A percentile compares a stretch with the other conserved stretches of the same genome.
These are phyloP conservation scores for Fringilla coelebs DNA, from an alignment of 2,797 vertebrate genomes.

Conservation along the genomic window DNA sequence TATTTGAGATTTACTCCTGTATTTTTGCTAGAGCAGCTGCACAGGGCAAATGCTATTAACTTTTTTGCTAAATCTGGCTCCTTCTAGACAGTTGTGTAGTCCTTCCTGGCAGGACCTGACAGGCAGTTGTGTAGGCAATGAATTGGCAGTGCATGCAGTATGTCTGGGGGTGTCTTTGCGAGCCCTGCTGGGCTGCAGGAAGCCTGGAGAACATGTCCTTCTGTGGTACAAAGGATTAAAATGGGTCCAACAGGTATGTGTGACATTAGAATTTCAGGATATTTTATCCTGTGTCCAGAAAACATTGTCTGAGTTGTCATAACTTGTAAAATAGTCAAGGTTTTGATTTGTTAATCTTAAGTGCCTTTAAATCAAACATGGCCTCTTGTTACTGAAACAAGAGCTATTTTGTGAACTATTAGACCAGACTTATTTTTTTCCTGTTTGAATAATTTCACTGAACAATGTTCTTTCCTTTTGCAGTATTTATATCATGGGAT, in stretches of 20 bases:
- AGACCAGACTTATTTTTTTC: neutral
- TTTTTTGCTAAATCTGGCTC: neutral
- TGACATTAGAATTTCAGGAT: neutral
- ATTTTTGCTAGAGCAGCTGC: neutral
- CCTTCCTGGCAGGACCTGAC: neutral
- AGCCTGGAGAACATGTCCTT: neutral
- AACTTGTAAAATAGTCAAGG: neutral
- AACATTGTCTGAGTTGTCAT: neutral
- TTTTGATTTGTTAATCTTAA: neutral
- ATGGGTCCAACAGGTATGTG: neutral
- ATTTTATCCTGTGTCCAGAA: neutral
- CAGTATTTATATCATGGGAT: slow-evolving; percentile 92
- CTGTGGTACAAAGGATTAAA: neutral
- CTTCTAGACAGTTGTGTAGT: neutral
- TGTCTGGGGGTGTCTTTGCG: neutral
- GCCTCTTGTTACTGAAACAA: neutral
- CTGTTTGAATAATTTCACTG: neutral
- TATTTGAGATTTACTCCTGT: neutral
- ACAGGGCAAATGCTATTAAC: neutral
- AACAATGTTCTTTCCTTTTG: neutral
- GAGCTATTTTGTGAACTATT: neutral
- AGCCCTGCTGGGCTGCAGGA: neutral
- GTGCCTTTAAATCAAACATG: neutral
- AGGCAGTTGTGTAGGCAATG: neutral
- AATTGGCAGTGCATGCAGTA: neutral